phyloP scores from a whole-genome alignment of 2,888 invertebrate genomes.

The Unio pictorum region DNA sequence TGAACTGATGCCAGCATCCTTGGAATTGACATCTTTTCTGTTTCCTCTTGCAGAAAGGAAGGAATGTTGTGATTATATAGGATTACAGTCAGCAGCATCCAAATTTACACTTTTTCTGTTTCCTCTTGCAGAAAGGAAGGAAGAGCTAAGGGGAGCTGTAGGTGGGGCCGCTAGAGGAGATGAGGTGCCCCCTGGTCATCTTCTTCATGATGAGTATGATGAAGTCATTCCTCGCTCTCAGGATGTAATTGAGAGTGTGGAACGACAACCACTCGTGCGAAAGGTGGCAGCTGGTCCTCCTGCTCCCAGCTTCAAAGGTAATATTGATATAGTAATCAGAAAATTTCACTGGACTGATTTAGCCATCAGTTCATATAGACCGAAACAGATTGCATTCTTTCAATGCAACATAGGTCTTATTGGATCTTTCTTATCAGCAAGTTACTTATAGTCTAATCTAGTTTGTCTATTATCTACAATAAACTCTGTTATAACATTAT shows the following conservation, averaged over 20 bases:
- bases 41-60: no score
- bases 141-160: slow-evolving; percentile 25
- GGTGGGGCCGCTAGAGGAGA: slow-evolving; percentile 13
- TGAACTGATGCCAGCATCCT: no score
- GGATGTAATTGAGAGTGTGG: slow-evolving; percentile 29
- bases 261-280: slow-evolving; percentile 44
- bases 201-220: slow-evolving; percentile 44
- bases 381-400: slow-evolving; percentile 2
- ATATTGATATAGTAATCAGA: not conserved
- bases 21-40: no score
- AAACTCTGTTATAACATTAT: no score
- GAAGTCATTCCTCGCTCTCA: slow-evolving; percentile 36
- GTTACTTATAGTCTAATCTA: no score
- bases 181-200: slow-evolving; percentile 26
- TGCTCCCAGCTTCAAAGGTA: slow-evolving; percentile 59
- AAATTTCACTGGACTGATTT: not conserved
- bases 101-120: not conserved
- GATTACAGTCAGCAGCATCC: not conserved
- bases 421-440: no score
- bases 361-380: not conserved
- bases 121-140: slow-evolving; percentile 17
- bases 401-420: not conserved
- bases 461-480: no score
- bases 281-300: slow-evolving; percentile 62
- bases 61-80: not conserved